A percentile compares a stretch with the other conserved stretches of the same genome.
Evolutionary conservation across 1,140 invertebrate species (phyloP).

Genomic region (Bilobella aurantiaca): DNA sequence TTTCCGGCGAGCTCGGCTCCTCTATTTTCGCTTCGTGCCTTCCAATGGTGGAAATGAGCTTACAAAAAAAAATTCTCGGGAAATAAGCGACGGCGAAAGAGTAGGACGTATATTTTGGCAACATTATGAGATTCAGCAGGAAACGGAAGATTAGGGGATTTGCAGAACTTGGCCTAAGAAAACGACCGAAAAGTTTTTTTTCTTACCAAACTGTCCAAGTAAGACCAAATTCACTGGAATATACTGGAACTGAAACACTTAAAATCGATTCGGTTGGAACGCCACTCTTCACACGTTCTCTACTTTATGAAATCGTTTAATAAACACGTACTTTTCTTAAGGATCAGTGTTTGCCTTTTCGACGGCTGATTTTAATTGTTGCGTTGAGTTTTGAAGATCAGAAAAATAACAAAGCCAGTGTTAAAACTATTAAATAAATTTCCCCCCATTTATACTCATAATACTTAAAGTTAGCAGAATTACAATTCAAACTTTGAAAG

Average conservation of each 20-base stretch:
- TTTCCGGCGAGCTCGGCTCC: not conserved
- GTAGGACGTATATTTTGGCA: not conserved
- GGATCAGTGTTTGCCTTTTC: no score
- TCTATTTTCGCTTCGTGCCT: conserved; percentile 3
- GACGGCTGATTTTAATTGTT: no score
- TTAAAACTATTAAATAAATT: no score
- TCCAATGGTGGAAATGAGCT: not conserved
- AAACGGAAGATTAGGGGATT: not conserved
- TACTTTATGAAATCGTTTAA: no score
- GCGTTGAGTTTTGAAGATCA: not conserved
- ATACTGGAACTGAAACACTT: not conserved
- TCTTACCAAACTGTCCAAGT: not conserved
- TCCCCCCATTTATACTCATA: no score
- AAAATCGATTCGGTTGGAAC: no score
- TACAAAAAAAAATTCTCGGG: not conserved
- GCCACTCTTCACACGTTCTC: no score
- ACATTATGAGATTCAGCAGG: not conserved
- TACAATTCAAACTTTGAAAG: no score
- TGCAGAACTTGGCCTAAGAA: no score
- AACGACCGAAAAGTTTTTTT: not conserved
- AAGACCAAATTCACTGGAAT: not conserved
- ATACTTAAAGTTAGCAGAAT: no score
- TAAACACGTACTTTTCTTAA: no score
- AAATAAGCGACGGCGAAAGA: not conserved
- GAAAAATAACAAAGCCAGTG: no score